A percentile compares a stretch with the other conserved stretches of the same genome.
Conservation (phyloP, 2,888 invertebrate genomes). For the Ochlodes sylvanus region DNA sequence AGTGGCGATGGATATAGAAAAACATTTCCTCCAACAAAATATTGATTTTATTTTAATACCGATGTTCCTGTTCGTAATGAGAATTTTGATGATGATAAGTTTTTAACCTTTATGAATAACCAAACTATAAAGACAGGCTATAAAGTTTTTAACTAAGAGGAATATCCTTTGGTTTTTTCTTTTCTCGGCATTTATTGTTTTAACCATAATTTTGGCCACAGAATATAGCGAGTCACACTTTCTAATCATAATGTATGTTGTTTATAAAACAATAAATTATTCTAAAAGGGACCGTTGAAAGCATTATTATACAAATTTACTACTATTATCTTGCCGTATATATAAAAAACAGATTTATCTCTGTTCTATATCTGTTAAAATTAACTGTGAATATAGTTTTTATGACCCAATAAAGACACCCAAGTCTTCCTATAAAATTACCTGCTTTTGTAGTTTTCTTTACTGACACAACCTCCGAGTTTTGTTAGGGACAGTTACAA, state of each 20-base stretch:
- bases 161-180: neutral
- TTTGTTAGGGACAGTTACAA: conserved; percentile 82
- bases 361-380: conserved; percentile 65
- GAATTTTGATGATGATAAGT: neutral
- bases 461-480: conserved; percentile 66
- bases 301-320: conserved; percentile 69
- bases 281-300: conserved; percentile 66
- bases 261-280: conserved; percentile 80
- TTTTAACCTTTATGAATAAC: neutral
- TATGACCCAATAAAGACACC: conserved; percentile 59
- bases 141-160: neutral
- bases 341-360: conserved; percentile 67
- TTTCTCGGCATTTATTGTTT: conserved; percentile 13
- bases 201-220: conserved; percentile 45
- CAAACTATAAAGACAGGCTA: neutral
- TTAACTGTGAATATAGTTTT: conserved; percentile 66
- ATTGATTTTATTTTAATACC: conserved; percentile 16
- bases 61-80: conserved; percentile 16
- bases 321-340: conserved; percentile 75
- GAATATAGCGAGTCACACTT: conserved; percentile 52
- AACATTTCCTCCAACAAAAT: conserved; percentile 31
- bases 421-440: conserved; percentile 72
- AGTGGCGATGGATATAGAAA: conserved; percentile 19
- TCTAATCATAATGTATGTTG: conserved; percentile 54
- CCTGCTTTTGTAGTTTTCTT: conserved; percentile 77